A percentile compares a stretch with the other conserved stretches of the same genome.
Evolutionary conservation across 2,113 vertebrate genomes (phyloP).

Genomic region (Athene cunicularia): DNA sequence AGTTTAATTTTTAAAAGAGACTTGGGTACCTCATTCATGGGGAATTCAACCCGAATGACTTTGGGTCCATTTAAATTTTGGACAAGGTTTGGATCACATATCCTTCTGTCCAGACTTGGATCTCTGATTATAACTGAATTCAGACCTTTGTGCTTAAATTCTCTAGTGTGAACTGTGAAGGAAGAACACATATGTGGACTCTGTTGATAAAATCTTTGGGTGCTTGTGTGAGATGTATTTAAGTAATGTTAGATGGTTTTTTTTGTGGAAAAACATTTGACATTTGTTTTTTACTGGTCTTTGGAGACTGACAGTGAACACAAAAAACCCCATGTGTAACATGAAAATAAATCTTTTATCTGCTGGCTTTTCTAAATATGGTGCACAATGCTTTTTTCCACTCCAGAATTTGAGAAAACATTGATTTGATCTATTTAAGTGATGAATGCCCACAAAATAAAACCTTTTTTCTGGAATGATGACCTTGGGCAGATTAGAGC

Average conservation of each 20-base stretch:
- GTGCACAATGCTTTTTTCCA: not conserved
- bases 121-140: not conserved
- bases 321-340: not conserved
- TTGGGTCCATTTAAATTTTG: not conserved
- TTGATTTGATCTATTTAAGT: slow-evolving; percentile 5
- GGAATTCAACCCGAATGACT: not conserved
- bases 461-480: not conserved
- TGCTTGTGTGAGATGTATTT: not conserved
- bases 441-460: slow-evolving; percentile 36
- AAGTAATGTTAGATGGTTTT: not conserved
- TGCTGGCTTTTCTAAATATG: not conserved
- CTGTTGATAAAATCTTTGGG: not conserved
- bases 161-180: not conserved
- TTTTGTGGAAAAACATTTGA: not conserved
- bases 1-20: not conserved
- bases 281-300: not conserved
- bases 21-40: not conserved
- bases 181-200: not conserved
- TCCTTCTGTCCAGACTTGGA: not conserved
- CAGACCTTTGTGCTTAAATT: not conserved
- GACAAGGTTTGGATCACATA: not conserved
- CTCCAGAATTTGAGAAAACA: not conserved
- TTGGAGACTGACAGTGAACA: not conserved
- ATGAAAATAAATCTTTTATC: slow-evolving; percentile 20
- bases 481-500: slow-evolving; percentile 42